Conservation (phyloP, 2,113 vertebrate genomes). For the Asarcornis scutulata region DNA sequence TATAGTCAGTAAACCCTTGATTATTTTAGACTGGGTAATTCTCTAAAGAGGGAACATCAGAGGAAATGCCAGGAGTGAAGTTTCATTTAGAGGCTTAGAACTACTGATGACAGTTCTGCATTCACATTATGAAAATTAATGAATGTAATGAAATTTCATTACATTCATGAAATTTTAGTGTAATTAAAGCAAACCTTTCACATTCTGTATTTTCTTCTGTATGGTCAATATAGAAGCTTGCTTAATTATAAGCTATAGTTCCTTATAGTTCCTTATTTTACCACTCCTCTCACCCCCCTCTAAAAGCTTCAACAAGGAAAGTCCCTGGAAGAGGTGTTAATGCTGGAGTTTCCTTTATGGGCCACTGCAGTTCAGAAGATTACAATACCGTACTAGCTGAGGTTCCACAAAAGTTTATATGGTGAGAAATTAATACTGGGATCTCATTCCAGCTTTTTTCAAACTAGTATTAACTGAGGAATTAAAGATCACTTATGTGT, state of each 20-base stretch:
- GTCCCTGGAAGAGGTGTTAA: not conserved
- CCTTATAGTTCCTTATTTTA: not conserved
- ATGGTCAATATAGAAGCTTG: not conserved
- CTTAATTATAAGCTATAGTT: not conserved
- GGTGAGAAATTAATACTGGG: not conserved
- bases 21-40: not conserved
- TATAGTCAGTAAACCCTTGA: fast-evolving
- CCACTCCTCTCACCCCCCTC: not conserved
- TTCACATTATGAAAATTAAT: not conserved
- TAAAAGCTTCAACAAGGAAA: not conserved
- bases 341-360: not conserved
- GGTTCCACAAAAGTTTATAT: not conserved
- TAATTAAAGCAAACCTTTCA: not conserved
- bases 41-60: not conserved
- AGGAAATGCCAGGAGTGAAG: not conserved
- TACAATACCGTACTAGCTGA: not conserved
- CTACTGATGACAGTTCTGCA: not conserved
- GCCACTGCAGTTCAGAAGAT: not conserved
- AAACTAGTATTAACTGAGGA: not conserved
- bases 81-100: not conserved
- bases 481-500: not conserved
- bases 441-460: not conserved
- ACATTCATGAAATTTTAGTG: not conserved
- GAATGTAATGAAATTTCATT: not conserved
- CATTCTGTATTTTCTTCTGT: not conserved